A percentile compares a stretch with the other conserved stretches of the same genome.
Evolutionary conservation across 2,113 vertebrate species (phyloP).

Genomic region (Triplophysa dalaica): DNA sequence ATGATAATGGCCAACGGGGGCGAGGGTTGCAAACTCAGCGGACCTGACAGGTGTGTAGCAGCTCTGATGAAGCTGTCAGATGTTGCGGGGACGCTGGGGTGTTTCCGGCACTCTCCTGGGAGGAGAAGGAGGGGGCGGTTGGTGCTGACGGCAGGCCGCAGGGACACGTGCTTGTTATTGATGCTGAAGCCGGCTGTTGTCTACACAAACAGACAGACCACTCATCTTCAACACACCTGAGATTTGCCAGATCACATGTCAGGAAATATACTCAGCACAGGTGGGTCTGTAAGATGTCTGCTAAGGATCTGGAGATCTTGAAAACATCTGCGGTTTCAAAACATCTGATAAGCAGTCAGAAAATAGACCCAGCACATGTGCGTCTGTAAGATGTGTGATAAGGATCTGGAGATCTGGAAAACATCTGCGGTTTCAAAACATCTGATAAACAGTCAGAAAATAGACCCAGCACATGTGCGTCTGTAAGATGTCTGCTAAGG

Average conservation of each 20-base stretch:
- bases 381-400: no score
- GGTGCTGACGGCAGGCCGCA: slow-evolving; percentile 17
- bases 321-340: no score
- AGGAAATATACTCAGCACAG: neutral
- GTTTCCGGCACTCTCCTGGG: slow-evolving; percentile 32
- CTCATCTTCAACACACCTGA: slow-evolving; percentile 31
- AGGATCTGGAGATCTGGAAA: no score
- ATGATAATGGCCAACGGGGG: slow-evolving; percentile 21
- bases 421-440: no score
- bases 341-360: no score
- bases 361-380: no score
- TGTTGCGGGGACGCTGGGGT: slow-evolving; percentile 26
- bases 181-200: slow-evolving; percentile 37
- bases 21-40: slow-evolving; percentile 16
- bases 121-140: neutral
- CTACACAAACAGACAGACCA: slow-evolving; percentile 5
- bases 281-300: no score
- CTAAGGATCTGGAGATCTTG: no score
- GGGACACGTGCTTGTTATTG: slow-evolving; percentile 35
- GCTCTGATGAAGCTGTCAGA: slow-evolving; percentile 49
- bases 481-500: no score
- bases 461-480: no score
- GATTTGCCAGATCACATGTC: slow-evolving; percentile 1
- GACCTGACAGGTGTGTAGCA: slow-evolving; percentile 49
- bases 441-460: no score